Evolutionary conservation across 2,797 vertebrate genomes (phyloP).

Genomic region (Merluccius polli): DNA sequence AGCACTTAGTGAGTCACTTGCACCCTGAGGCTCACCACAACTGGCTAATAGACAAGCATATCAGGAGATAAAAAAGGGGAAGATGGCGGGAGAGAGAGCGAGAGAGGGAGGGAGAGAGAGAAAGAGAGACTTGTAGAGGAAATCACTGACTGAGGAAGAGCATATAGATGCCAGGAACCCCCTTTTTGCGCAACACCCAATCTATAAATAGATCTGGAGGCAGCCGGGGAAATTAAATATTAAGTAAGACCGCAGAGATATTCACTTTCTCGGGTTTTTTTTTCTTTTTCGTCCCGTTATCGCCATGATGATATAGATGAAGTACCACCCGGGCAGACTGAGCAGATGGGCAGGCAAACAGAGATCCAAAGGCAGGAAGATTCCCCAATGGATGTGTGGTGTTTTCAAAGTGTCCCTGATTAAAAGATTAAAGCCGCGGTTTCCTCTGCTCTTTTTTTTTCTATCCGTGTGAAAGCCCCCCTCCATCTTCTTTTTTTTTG

Average conservation of each 20-base stretch:
- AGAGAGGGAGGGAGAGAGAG: background rate
- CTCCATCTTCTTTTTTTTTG: slow-evolving; percentile 9
- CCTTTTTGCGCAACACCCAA: background rate
- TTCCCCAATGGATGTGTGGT: background rate
- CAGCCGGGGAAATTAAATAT: slow-evolving; percentile 62
- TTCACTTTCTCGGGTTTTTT: background rate
- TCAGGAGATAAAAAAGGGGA: slow-evolving; percentile 20
- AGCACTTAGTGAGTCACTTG: slow-evolving; percentile 43
- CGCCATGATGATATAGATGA: background rate
- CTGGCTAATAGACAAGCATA: slow-evolving; percentile 35
- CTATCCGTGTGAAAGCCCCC: slow-evolving; percentile 24
- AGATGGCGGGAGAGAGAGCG: background rate
- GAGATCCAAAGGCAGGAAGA: background rate
- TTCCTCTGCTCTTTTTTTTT: slow-evolving; percentile 21
- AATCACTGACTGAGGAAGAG: background rate
- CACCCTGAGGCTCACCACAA: slow-evolving; percentile 36
- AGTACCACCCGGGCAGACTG: background rate
- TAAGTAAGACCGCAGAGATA: slow-evolving; percentile 60
- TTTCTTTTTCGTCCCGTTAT: slow-evolving; percentile 25
- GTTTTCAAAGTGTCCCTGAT: background rate
- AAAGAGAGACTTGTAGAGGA: background rate
- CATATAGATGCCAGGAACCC: background rate
- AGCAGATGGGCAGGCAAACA: background rate
- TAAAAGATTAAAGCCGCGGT: background rate
- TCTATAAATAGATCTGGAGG: slow-evolving; percentile 11